Evolutionary conservation across 2,113 vertebrate species (phyloP).

Genomic region (Indicator indicator): DNA sequence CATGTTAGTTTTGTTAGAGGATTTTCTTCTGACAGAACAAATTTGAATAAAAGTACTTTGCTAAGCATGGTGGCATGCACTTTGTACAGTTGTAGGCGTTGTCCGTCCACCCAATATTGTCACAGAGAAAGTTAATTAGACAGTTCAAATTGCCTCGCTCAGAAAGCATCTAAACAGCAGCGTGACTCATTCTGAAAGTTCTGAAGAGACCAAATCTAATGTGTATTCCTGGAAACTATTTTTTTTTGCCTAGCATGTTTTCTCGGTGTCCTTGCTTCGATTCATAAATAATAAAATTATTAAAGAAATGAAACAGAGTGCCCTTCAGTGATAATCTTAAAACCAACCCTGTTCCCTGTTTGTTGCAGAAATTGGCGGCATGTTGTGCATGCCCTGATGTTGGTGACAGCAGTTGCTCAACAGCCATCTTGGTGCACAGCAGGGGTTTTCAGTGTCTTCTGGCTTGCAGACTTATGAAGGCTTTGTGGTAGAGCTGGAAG

Average conservation of each 20-base stretch:
- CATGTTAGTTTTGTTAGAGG: constrained; percentile 54
- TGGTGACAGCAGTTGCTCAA: not conserved
- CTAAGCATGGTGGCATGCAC: constrained; percentile 22
- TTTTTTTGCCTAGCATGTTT: not conserved
- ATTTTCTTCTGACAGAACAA: constrained; percentile 62
- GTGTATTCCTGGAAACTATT: not conserved
- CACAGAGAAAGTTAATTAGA: constrained; percentile 49
- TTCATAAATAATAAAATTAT: not conserved
- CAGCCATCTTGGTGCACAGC: not conserved
- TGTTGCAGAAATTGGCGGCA: fast-evolving
- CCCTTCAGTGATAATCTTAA: not conserved
- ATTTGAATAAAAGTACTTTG: constrained; percentile 57
- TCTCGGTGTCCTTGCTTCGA: not conserved
- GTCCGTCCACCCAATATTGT: not conserved
- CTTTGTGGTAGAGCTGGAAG: not conserved
- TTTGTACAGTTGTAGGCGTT: constrained; percentile 51
- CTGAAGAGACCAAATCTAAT: not conserved
- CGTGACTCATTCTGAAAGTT: not conserved
- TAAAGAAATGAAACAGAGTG: not conserved
- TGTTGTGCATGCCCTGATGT: not conserved
- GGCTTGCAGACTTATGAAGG: not conserved
- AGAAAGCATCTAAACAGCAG: not conserved
- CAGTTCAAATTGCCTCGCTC: constrained; percentile 36
- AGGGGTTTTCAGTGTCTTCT: not conserved
- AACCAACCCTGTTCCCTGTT: not conserved